Percentiles rank a stretch among this genome's conserved stretches.
These are phyloP conservation scores for Podilymbus podiceps DNA, from an alignment of 2,113 vertebrate genomes.

Conservation along the genomic window DNA sequence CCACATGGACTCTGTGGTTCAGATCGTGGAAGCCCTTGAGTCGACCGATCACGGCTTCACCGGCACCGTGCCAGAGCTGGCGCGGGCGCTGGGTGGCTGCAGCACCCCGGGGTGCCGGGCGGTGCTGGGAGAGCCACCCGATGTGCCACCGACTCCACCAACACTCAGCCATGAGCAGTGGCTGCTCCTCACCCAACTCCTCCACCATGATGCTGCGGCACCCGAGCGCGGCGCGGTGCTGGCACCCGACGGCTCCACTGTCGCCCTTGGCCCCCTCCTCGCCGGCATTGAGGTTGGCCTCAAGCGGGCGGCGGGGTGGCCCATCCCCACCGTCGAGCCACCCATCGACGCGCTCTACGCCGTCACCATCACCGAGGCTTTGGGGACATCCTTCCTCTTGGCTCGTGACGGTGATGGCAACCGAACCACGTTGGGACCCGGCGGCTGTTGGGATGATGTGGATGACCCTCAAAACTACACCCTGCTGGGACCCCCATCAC, in stretches of 20 bases:
- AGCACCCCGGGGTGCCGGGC: slow-evolving; percentile 27
- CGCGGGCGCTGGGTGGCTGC: slow-evolving; percentile 26
- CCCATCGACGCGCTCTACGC: slow-evolving; percentile 50
- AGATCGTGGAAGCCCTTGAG: slow-evolving; percentile 72
- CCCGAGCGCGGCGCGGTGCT: slow-evolving; percentile 77
- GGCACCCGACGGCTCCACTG: slow-evolving; percentile 82
- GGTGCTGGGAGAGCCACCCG: not conserved
- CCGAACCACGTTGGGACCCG: slow-evolving; percentile 45
- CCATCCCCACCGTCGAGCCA: not conserved
- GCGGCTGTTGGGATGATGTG: slow-evolving; percentile 85
- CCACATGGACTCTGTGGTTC: slow-evolving; percentile 77
- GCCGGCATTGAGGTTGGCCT: slow-evolving; percentile 77
- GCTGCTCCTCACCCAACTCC: slow-evolving; percentile 26
- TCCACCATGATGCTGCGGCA: not conserved
- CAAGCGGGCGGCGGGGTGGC: not conserved
- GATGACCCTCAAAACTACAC: slow-evolving; percentile 76
- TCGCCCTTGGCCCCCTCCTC: slow-evolving; percentile 79
- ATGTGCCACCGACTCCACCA: accelerated
- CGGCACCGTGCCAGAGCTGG: slow-evolving; percentile 5
- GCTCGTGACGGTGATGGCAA: not conserved
- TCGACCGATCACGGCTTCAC: not conserved
- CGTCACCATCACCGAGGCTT: slow-evolving; percentile 69
- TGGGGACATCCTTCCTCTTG: slow-evolving; percentile 69
- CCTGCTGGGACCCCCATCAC: slow-evolving; percentile 52
- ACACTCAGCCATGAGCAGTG: slow-evolving; percentile 5